Evolutionary conservation across 2,888 invertebrate genomes (phyloP).

Genomic region (Plebejus argus): DNA sequence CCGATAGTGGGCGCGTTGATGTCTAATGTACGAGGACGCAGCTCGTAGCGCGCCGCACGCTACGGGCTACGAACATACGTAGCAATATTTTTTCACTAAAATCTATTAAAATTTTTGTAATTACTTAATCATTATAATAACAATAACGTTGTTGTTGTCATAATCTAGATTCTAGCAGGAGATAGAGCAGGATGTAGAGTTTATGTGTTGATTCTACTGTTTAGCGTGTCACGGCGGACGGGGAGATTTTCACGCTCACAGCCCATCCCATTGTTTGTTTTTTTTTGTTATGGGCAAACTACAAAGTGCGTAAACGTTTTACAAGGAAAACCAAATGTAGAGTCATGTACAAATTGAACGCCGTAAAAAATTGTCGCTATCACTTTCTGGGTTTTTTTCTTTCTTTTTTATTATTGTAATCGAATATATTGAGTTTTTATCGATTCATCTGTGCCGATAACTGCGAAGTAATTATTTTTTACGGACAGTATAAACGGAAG

Average conservation of each 20-base stretch:
- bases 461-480: slow-evolving; percentile 12
- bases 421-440: slow-evolving; percentile 14
- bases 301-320: background rate
- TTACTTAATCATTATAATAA: no score
- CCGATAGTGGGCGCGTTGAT: background rate
- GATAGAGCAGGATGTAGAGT: background rate
- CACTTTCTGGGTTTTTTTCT: background rate
- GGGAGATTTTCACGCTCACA: background rate
- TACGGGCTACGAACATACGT: background rate
- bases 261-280: background rate
- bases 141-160: background rate
- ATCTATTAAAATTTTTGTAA: no score
- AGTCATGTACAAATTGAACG: background rate
- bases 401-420: background rate
- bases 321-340: slow-evolving; percentile 3
- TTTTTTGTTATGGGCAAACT: background rate
- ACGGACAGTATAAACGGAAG: background rate
- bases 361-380: background rate
- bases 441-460: background rate
- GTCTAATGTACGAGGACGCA: background rate
- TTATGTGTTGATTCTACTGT: background rate
- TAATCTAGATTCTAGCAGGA: background rate
- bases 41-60: slow-evolving; percentile 3
- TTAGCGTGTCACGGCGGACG: slow-evolving; percentile 7
- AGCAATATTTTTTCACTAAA: background rate